Evolutionary conservation across 2,888 invertebrate species (phyloP).

Genomic region (Eucera pruinosa): DNA sequence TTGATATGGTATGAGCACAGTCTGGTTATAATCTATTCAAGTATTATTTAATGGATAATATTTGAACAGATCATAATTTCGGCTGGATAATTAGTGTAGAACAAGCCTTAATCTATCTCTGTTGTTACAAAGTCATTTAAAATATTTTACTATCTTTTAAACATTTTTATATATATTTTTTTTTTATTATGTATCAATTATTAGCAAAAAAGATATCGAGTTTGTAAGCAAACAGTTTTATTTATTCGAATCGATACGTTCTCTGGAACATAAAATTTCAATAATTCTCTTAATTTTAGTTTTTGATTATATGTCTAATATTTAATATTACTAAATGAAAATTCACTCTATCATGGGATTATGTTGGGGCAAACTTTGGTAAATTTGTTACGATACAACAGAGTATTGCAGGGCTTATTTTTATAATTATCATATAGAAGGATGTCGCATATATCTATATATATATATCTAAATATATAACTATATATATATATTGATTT

Average conservation of each 20-base stretch:
- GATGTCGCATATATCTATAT: neutral
- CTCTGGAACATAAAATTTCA: conserved; percentile 19
- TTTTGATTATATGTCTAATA: conserved; percentile 9
- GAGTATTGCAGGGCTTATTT: conserved; percentile 40
- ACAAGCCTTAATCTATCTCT: conserved; percentile 41
- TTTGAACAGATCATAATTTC: conserved; percentile 23
- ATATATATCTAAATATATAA: conserved; percentile 20
- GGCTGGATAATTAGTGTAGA: conserved; percentile 17
- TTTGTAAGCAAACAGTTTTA: neutral
- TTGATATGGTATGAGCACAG: neutral
- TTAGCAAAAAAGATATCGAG: neutral
- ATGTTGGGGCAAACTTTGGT: conserved; percentile 57
- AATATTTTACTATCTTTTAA: too few species aligned
- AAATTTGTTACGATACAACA: conserved; percentile 57
- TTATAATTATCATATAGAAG: conserved; percentile 7
- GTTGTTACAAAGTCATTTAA: conserved; percentile 22
- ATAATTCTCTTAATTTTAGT: conserved; percentile 5
- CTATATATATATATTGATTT: conserved; percentile 7
- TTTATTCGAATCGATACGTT: conserved; percentile 33
- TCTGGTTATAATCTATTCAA: conserved; percentile 20
- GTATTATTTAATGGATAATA: conserved; percentile 42
- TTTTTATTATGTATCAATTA: conserved; percentile 1
- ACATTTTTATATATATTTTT: too few species aligned
- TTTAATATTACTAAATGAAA: conserved; percentile 7
- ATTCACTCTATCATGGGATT: conserved; percentile 38